These are phyloP conservation scores for Hypothenemus hampei DNA, from an alignment of 1,140 invertebrate species.

Conservation along the genomic window DNA sequence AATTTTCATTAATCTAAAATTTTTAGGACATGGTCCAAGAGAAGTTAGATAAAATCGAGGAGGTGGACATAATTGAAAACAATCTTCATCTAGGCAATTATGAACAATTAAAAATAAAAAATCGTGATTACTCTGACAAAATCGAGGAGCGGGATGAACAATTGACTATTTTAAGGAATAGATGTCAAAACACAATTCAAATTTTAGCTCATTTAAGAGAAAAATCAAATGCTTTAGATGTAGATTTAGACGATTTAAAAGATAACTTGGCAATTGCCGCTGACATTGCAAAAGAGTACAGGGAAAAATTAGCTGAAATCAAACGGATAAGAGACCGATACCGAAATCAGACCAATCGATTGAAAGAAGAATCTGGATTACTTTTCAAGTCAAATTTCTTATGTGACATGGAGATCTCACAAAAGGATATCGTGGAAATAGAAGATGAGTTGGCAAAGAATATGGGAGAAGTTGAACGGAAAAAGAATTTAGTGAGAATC, in stretches of 20 bases:
- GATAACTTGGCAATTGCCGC: background rate
- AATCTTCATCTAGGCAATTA: conserved; percentile 37
- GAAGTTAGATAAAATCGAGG: conserved; percentile 23
- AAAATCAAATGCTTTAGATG: conserved; percentile 33
- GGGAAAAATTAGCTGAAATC: conserved; percentile 6
- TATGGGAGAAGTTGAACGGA: background rate
- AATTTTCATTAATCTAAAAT: too few relatives aligned
- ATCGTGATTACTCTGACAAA: conserved; percentile 42
- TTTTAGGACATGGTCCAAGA: conserved; percentile 29
- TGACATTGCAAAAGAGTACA: background rate
- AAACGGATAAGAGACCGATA: conserved; percentile 23
- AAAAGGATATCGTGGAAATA: background rate
- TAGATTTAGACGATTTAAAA: conserved; percentile 18
- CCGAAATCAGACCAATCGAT: background rate
- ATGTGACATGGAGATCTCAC: conserved; percentile 21
- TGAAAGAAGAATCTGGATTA: conserved; percentile 23
- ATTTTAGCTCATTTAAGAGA: conserved; percentile 41
- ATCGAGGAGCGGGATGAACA: conserved; percentile 43
- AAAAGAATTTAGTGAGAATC: background rate
- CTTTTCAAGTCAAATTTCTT: conserved; percentile 17
- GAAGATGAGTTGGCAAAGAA: background rate
- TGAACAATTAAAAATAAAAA: conserved; percentile 40
- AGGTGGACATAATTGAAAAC: conserved; percentile 30
- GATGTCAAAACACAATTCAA: conserved; percentile 37
- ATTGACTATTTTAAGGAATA: conserved; percentile 33